Conservation (phyloP, 1,140 invertebrate genomes). For the Thalassaphorura encarpata region DNA sequence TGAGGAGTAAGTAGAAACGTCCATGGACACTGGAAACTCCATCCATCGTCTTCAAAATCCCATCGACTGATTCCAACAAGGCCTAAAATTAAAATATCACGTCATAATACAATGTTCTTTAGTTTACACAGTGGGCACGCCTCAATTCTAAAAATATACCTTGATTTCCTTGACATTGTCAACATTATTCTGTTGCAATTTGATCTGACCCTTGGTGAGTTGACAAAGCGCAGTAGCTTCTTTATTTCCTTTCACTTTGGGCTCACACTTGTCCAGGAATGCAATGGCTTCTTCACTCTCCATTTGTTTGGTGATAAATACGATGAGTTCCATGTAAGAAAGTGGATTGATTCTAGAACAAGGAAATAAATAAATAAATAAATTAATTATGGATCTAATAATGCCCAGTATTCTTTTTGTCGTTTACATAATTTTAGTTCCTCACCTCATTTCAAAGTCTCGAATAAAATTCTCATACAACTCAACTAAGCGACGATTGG, state of each 20-base stretch:
- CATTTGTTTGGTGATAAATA: constrained; percentile 68
- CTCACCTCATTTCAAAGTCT: constrained; percentile 88
- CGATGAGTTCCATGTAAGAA: constrained; percentile 78
- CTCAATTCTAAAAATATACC: not conserved
- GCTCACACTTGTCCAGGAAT: constrained; percentile 75
- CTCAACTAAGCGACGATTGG: constrained; percentile 67
- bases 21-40: constrained; percentile 89
- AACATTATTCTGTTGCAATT: constrained; percentile 63
- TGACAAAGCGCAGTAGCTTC: constrained; percentile 78
- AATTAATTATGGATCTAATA: constrained; percentile 5
- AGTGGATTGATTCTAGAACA: constrained; percentile 77
- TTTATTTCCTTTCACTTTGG: constrained; percentile 76
- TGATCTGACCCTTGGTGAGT: constrained; percentile 72
- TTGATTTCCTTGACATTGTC: not conserved
- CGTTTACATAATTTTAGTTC: not conserved
- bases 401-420: constrained; percentile 38
- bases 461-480: constrained; percentile 85
- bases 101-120: constrained; percentile 1
- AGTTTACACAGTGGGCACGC: not conserved
- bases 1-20: constrained; percentile 87
- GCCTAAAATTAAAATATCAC: constrained; percentile 41
- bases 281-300: constrained; percentile 65
- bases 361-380: constrained; percentile 2
- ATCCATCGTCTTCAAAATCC: constrained; percentile 74
- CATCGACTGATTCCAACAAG: constrained; percentile 81